Evolutionary conservation across 2,113 vertebrate species (phyloP).

Genomic region (Odocoileus virginianus): DNA sequence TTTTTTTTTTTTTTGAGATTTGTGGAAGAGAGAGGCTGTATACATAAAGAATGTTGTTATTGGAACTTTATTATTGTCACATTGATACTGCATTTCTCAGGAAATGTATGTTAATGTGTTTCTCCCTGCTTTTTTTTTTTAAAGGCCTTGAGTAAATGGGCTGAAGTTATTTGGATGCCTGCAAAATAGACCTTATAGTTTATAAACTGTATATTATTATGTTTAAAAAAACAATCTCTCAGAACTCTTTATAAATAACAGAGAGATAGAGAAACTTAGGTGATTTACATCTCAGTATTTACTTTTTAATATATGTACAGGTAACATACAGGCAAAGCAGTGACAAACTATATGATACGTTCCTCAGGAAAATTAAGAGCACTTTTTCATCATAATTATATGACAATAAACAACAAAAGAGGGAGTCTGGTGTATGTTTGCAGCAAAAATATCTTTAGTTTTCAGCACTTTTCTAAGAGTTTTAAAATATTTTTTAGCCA

Average conservation of each 20-base stretch:
- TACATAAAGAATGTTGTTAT: not conserved
- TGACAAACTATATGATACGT: not conserved
- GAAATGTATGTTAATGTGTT: conserved; percentile 48
- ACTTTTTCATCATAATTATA: not conserved
- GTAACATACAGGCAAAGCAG: not conserved
- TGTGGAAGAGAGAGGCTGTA: not conserved
- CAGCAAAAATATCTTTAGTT: not conserved
- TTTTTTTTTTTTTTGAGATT: not conserved
- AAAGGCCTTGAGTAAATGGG: not conserved
- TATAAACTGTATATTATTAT: not conserved
- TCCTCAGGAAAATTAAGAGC: conserved; percentile 10
- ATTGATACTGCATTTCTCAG: conserved; percentile 2
- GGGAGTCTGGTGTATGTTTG: not conserved
- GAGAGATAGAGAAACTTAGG: not conserved
- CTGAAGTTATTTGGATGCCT: not conserved
- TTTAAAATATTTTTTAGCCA: not conserved
- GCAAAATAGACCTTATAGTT: conserved; percentile 26
- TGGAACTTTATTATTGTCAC: not conserved
- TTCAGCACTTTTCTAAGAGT: not conserved
- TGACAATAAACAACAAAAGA: not conserved
- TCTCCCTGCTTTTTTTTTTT: not conserved
- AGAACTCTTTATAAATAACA: conserved; percentile 42
- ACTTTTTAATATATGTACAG: not conserved
- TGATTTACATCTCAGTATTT: not conserved
- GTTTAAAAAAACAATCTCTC: not conserved